phyloP scores from a whole-genome alignment of 2,797 vertebrate genomes.

The Cossypha niveicapilla region DNA sequence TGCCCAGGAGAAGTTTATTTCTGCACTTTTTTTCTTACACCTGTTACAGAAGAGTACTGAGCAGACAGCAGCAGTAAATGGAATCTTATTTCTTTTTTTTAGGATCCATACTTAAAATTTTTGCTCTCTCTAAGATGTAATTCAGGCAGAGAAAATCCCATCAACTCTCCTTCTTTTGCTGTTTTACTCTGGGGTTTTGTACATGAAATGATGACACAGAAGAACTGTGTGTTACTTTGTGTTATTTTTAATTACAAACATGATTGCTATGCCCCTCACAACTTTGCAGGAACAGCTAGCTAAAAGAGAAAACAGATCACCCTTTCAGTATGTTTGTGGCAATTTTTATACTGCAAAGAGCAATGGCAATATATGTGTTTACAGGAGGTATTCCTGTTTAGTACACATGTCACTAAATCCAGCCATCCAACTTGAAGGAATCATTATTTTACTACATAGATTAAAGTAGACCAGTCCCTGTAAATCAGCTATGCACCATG shows the following conservation, averaged over 20 bases:
- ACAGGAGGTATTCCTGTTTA: not conserved
- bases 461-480: not conserved
- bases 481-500: not conserved
- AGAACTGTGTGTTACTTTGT: not conserved
- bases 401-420: not conserved
- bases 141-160: not conserved
- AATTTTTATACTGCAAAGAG: not conserved
- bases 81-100: not conserved
- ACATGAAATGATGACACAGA: not conserved
- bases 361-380: not conserved
- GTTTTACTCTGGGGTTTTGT: not conserved
- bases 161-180: not conserved
- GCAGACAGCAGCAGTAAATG: not conserved
- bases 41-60: not conserved
- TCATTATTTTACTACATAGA: not conserved
- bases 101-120: not conserved
- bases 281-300: not conserved
- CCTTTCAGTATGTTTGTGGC: not conserved
- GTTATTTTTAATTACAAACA: constrained; percentile 33
- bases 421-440: not conserved
- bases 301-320: not conserved
- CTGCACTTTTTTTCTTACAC: not conserved
- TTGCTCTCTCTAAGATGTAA: not conserved
- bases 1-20: not conserved
- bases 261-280: not conserved